Evolutionary conservation across 2,113 vertebrate species (phyloP), one percentile per base, ranked within the genome.

Genomic region (Leucopsar rothschildi): DNA sequence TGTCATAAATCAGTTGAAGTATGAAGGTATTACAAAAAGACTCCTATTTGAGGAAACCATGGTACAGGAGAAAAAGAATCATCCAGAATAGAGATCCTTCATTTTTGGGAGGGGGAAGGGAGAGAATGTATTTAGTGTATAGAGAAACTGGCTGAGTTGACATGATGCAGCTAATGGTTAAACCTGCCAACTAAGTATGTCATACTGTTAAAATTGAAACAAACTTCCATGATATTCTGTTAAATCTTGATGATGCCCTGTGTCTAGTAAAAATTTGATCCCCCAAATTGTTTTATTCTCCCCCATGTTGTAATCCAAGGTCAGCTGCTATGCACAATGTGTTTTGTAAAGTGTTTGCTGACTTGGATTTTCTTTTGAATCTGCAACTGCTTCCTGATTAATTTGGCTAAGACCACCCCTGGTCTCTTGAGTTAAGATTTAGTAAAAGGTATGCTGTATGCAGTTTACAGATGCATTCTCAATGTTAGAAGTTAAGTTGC

Each of bases 81-180:
- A 91, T 72, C 94, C 72, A 88, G 88, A 90, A 92, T 55, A 95
- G 95, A 94, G 59, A 88, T 97, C 96, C 96, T 94, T 98, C 95
- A 42, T 95, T 98, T 98, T 96, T 96, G 95, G 97, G 97, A 96
- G 96, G 95, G 97, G 95, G 87, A 97, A 95, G 94, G 97, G 97
- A 96, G 95, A 97, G 75, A 85, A 68, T 94, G 92, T 91, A 94
- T 94, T 93, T 92, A 92, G 92, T 95, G 72, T 96, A 87, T 85
- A 75, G 88, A 92, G 90, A 95, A 97, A 97, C 91, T 94, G 97
- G 96, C 85, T 96, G 95, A 96, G 95, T 98, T 98, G 97, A 98
- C 90, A 90, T 96, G 97, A 97, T 98, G 96, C 97, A 95, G 97
- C 97, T 97, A 95, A 97, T 95, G 96, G 96, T 98, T 98, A 96